Base-by-base conservation (phyloP, 2,797 vertebrate genomes). In the Crax fasciolata region DNA sequence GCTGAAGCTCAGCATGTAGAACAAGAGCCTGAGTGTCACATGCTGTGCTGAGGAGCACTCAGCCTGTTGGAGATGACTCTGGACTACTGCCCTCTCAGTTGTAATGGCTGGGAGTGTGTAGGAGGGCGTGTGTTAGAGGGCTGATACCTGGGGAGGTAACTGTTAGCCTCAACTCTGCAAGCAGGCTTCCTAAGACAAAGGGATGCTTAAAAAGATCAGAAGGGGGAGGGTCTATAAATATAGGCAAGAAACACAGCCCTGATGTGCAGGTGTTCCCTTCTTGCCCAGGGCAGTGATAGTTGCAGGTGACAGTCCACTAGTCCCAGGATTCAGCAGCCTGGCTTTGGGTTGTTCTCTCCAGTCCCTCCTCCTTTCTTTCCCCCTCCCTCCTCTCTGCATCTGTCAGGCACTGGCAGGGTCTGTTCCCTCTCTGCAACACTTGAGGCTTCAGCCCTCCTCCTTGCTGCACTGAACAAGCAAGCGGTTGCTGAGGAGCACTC, bases 261-360 rank as follows among this genome's bases (percentile, higher is more conserved):
- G 44, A 32, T 25, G 27, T 3, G 8, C 51, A 2, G 52, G 32
- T 9, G 19, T 1, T 4, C 23, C 15, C 10, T 3, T 30, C 8
- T 12, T 7, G 1, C 10, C 13, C 9, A 3, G 35, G 61, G 3
- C 43, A n/a, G 55, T 0, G 6, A 70, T 9, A n/a, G 30, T 68
- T 23, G 41, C n/a, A 23, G 46, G 63, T 44, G 44, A 25, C 67
- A 61, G 25, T 35, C 41, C 38, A 21, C 11, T 3, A 17, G 19
- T 46, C 18, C 21, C 5, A 6, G 35, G 28, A 65, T 46, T 82
- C 3, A 18, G 62, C 10, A 32, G 32, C n/a, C 5, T 8, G 49
- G 20, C 24, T 91, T 28, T 19, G 61, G 76, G 68, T 83, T 74
- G 38, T 38, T 13, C 39, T 76, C 23, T 38, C 17, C 3, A 0